Evolutionary conservation across 2,113 vertebrate genomes (phyloP).

Genomic region (Siphamia tubifer): DNA sequence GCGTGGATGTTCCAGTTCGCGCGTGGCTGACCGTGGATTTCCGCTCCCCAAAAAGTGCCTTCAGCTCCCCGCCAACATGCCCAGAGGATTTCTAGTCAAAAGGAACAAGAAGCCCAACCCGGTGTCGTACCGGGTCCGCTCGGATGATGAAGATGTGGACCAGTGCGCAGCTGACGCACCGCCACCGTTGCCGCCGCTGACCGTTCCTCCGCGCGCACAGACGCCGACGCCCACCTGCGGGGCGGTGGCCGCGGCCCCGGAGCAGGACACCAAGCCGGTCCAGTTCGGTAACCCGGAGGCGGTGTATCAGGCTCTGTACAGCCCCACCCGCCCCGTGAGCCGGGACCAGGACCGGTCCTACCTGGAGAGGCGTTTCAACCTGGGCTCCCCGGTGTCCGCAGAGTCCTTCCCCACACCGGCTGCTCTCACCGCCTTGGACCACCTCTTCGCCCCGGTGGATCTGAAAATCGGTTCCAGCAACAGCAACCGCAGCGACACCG

Average conservation of each 20-base stretch:
- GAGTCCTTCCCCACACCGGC: conserved; percentile 87
- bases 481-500: conserved; percentile 61
- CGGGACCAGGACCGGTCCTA: conserved; percentile 80
- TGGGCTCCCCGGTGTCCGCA: conserved; percentile 86
- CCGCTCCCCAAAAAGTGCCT: conserved; percentile 67
- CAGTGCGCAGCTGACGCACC: conserved; percentile 22
- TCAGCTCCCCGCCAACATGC: conserved; percentile 79
- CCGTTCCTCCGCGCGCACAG: conserved; percentile 42
- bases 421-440: conserved; percentile 72
- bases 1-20: conserved; percentile 37
- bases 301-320: conserved; percentile 81
- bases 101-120: conserved; percentile 84
- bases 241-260: conserved; percentile 46
- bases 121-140: conserved; percentile 87
- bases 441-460: conserved; percentile 74
- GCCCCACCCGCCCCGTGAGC: conserved; percentile 90
- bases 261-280: conserved; percentile 55
- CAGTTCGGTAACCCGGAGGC: conserved; percentile 87
- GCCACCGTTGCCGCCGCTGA: neutral
- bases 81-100: conserved; percentile 91
- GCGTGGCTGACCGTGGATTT: conserved; percentile 45
- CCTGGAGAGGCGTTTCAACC: conserved; percentile 82
- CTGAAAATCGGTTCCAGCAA: conserved; percentile 77
- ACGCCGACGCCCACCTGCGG: conserved; percentile 56
- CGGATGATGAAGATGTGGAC: conserved; percentile 74